Conservation (phyloP, 2,888 invertebrate species). For the Sphaerophoria rueppellii region DNA sequence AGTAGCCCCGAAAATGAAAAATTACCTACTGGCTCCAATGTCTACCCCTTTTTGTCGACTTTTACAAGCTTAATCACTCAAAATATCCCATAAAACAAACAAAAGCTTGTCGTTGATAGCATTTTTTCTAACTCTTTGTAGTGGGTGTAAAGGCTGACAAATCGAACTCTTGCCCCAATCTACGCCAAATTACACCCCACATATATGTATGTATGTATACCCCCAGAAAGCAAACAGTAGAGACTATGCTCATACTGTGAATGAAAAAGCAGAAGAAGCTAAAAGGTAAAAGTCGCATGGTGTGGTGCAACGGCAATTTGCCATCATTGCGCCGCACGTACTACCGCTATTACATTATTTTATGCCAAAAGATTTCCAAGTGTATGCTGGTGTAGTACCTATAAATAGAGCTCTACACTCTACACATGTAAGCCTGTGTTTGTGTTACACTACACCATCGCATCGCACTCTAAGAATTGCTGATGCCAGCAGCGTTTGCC, state of each 20-base stretch:
- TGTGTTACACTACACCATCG: slow-evolving; percentile 45
- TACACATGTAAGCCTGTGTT: slow-evolving; percentile 49
- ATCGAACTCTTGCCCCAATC: slow-evolving; percentile 17
- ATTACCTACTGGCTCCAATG: slow-evolving; percentile 19
- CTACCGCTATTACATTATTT: slow-evolving; percentile 47
- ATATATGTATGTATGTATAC: slow-evolving; percentile 10
- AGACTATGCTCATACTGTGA: neutral
- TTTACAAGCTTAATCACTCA: slow-evolving; percentile 16
- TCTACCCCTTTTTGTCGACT: neutral
- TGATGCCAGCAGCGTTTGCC: slow-evolving; percentile 37
- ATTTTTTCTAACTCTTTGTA: neutral
- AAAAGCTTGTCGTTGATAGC: slow-evolving; percentile 47
- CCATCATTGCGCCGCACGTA: slow-evolving; percentile 69
- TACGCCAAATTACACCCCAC: slow-evolving; percentile 27
- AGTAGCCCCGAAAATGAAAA: slow-evolving; percentile 58
- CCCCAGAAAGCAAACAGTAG: neutral
- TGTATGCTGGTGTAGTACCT: slow-evolving; percentile 36
- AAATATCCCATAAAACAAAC: slow-evolving; percentile 47
- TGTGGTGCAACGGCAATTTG: slow-evolving; percentile 67
- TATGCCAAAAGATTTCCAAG: slow-evolving; percentile 48
- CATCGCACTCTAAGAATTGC: slow-evolving; percentile 37
- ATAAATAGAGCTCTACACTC: slow-evolving; percentile 49
- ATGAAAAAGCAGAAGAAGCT: neutral
- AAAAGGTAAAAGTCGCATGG: neutral
- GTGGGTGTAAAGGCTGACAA: slow-evolving; percentile 20